phyloP scores from a whole-genome alignment of 2,888 invertebrate species.

The Thyatira batis region DNA sequence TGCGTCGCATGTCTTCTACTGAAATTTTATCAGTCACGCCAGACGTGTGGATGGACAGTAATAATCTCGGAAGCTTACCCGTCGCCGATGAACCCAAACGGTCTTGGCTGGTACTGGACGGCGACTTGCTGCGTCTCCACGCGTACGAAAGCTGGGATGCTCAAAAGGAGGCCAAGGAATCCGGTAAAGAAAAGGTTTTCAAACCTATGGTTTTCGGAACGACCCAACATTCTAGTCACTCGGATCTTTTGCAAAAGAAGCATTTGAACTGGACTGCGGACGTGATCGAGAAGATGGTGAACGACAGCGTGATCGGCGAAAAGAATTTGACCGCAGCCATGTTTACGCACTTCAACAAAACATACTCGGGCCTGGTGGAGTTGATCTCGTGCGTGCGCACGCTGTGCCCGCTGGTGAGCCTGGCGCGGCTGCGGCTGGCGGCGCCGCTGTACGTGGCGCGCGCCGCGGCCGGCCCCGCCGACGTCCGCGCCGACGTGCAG shows the following conservation, averaged over 20 bases:
- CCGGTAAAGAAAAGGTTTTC: constrained; percentile 69
- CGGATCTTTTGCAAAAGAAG: constrained; percentile 82
- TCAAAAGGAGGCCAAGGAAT: constrained; percentile 59
- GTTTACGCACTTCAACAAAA: constrained; percentile 85
- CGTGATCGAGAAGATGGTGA: constrained; percentile 84
- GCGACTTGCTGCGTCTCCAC: constrained; percentile 85
- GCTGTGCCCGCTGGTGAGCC: constrained; percentile 88
- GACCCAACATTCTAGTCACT: constrained; percentile 88
- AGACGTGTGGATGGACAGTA: constrained; percentile 85
- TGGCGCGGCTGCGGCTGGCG: constrained; percentile 84
- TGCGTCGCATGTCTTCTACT: constrained; percentile 77
- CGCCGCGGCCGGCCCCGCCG: constrained; percentile 67
- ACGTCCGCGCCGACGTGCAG: constrained; percentile 85
- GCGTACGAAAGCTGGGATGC: constrained; percentile 85
- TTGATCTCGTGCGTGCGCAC: constrained; percentile 91
- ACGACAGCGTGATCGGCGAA: constrained; percentile 84
- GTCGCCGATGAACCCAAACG: constrained; percentile 84
- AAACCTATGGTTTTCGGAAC: constrained; percentile 86
- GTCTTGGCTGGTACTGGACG: constrained; percentile 91
- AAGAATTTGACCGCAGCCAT: constrained; percentile 84
- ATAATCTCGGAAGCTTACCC: constrained; percentile 83
- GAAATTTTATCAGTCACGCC: constrained; percentile 87
- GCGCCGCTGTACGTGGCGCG: constrained; percentile 88
- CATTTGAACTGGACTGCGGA: constrained; percentile 86
- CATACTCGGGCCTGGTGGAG: constrained; percentile 86